Conservation (phyloP, 2,888 invertebrate species). For the Ganaspis brasiliensis region DNA sequence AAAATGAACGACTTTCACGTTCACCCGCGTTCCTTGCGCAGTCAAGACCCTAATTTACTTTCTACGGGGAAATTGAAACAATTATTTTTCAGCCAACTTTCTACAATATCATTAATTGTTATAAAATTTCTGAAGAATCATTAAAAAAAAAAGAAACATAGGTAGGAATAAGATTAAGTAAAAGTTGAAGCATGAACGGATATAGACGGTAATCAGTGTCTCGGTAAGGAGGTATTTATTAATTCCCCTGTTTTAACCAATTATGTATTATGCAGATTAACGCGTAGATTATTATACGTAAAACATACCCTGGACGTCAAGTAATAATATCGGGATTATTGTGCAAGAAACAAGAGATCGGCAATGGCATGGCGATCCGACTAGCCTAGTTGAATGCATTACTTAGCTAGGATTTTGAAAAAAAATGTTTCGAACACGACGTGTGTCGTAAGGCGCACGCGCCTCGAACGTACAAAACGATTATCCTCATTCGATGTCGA, state of each 20-base stretch:
- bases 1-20: slow-evolving; percentile 68
- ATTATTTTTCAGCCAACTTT: slow-evolving; percentile 11
- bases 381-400: slow-evolving; percentile 13
- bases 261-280: slow-evolving; percentile 28
- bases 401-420: slow-evolving; percentile 22
- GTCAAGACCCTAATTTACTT: slow-evolving; percentile 67
- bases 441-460: slow-evolving; percentile 51
- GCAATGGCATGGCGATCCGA: neutral
- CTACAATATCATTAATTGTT: neutral
- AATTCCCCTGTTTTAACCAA: slow-evolving; percentile 3
- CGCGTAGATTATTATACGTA: neutral
- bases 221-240: neutral
- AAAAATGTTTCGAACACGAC: slow-evolving; percentile 51
- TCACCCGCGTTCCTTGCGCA: slow-evolving; percentile 59
- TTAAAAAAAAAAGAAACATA: too few species aligned
- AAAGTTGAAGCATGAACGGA: neutral
- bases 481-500: slow-evolving; percentile 78
- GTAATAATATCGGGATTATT: slow-evolving; percentile 31
- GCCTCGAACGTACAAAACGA: slow-evolving; percentile 61
- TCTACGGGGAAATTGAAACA: slow-evolving; percentile 61
- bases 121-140: too few species aligned
- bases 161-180: too few species aligned
- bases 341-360: slow-evolving; percentile 28
- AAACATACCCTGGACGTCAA: neutral
- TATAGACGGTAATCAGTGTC: neutral